phyloP scores from a whole-genome alignment of 2,888 invertebrate genomes.

The Pristionchus mayeri region DNA sequence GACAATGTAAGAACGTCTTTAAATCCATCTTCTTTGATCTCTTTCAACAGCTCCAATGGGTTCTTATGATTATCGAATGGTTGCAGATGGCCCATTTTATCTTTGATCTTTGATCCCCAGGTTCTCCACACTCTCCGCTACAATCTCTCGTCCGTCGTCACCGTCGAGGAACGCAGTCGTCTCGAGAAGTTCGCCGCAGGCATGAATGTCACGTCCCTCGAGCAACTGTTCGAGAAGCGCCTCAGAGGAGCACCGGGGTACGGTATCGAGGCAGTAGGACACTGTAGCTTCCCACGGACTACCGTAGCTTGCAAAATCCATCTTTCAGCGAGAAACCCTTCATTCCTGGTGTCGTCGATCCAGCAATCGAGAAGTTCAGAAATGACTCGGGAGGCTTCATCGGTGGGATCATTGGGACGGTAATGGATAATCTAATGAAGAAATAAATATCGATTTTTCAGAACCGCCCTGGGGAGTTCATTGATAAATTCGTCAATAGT shows the following conservation, averaged over 20 bases:
- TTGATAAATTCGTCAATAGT: neutral
- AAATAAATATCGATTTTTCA: neutral
- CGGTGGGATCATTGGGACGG: neutral
- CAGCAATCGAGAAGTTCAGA: neutral
- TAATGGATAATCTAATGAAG: neutral
- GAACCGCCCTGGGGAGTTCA: neutral
- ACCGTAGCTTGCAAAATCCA: no score
- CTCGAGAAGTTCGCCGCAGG: neutral
- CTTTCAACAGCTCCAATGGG: no score
- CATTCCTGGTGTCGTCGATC: neutral
- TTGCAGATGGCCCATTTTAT: no score
- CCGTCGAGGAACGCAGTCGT: neutral
- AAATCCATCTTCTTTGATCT: neutral
- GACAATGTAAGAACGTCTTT: neutral
- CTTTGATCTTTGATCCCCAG: neutral
- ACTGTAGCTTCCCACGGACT: no score
- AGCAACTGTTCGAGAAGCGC: slow-evolving; percentile 5
- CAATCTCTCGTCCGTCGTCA: neutral
- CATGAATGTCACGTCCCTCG: neutral
- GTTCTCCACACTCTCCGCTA: slow-evolving; percentile 11
- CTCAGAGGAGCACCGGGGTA: neutral
- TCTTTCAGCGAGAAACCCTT: no score
- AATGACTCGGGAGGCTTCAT: neutral
- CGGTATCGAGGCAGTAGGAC: no score
- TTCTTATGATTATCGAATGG: neutral